phyloP scores from a whole-genome alignment of 2,797 vertebrate genomes.

The Sebastes oblongus region DNA sequence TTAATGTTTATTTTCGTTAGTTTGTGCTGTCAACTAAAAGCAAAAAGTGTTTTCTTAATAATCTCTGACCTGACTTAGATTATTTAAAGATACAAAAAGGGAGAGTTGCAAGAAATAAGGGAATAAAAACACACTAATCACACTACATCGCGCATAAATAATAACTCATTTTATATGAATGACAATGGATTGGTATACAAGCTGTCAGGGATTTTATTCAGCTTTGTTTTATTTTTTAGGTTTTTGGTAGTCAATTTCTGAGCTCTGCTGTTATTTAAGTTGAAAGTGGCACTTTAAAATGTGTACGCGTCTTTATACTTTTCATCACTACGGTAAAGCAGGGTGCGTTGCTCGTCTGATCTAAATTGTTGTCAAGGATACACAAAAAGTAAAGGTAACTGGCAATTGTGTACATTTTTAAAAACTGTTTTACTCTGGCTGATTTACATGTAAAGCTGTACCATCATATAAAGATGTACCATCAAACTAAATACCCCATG shows the following conservation, averaged over 20 bases:
- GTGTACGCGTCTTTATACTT: not conserved
- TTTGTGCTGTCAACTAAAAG: not conserved
- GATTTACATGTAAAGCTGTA: too few relatives aligned
- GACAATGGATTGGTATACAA: not conserved
- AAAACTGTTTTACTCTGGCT: too few relatives aligned
- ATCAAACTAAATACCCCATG: not conserved
- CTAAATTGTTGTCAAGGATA: not conserved
- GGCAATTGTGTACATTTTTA: not conserved
- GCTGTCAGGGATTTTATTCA: slow-evolving; percentile 16
- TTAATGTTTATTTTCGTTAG: not conserved
- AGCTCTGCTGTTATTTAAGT: slow-evolving; percentile 10
- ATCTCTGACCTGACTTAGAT: not conserved
- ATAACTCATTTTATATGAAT: not conserved
- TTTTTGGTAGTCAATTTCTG: not conserved
- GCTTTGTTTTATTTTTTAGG: not conserved
- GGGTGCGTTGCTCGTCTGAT: not conserved
- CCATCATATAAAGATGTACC: not conserved
- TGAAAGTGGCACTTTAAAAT: not conserved
- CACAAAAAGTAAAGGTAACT: not conserved
- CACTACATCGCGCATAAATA: not conserved
- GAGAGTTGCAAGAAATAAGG: not conserved
- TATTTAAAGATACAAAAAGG: not conserved
- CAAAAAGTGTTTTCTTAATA: not conserved
- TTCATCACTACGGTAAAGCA: not conserved
- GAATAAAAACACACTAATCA: not conserved